These are phyloP conservation scores for Pyxicephalus adspersus DNA, from an alignment of 2,113 vertebrate species.

Conservation along the genomic window DNA sequence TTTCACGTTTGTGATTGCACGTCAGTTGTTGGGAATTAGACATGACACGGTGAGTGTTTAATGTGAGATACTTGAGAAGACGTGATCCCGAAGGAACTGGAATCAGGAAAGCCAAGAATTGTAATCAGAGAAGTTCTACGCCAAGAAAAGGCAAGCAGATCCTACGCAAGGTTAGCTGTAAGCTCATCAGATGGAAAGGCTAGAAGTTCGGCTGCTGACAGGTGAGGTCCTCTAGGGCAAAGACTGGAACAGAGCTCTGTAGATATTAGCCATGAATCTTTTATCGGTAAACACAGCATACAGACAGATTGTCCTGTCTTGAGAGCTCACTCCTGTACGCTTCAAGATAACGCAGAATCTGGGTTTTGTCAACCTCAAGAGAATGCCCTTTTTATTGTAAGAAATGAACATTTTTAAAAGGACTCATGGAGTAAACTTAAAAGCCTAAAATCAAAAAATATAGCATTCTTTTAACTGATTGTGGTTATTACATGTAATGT, in stretches of 20 bases:
- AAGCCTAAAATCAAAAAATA: no score
- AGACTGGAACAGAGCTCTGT: not conserved
- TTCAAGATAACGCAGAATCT: not conserved
- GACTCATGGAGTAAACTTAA: no score
- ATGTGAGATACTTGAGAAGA: not conserved
- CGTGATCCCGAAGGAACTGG: conserved; percentile 3
- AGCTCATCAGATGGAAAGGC: conserved; percentile 5
- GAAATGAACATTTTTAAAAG: no score
- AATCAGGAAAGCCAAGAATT: not conserved
- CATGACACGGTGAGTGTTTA: conserved; percentile 5
- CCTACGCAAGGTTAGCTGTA: not conserved
- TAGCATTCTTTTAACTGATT: no score
- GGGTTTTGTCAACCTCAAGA: no score
- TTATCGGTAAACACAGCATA: not conserved
- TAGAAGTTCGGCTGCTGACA: not conserved
- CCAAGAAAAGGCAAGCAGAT: not conserved
- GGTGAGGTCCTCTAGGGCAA: conserved; percentile 9
- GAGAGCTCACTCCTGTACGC: not conserved
- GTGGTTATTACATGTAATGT: no score
- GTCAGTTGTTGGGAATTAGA: conserved; percentile 1
- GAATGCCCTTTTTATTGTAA: no score
- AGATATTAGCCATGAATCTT: conserved; percentile 19
- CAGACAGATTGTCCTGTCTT: not conserved
- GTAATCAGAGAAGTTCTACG: not conserved
- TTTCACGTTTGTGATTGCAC: not conserved